These are phyloP conservation scores for Anadara kagoshimensis DNA, from an alignment of 1,140 invertebrate genomes.

Conservation along the genomic window DNA sequence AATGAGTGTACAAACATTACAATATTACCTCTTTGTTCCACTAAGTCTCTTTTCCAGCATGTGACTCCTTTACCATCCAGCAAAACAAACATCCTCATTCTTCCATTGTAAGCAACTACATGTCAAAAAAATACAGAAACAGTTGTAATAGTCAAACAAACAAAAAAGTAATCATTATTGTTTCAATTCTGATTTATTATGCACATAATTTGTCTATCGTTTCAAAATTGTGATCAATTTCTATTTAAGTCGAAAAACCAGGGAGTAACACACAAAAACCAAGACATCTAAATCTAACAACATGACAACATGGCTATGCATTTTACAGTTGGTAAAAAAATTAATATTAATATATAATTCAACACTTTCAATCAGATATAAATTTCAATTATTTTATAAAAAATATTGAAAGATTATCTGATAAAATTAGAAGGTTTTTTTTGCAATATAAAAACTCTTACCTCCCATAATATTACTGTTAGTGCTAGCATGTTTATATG, in stretches of 20 bases:
- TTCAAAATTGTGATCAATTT: neutral
- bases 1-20: too few species aligned
- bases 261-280: too few species aligned
- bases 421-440: neutral
- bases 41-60: slow-evolving; percentile 65
- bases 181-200: neutral
- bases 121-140: slow-evolving; percentile 28
- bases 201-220: neutral
- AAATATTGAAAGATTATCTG: neutral
- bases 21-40: slow-evolving; percentile 22
- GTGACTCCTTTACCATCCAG: slow-evolving; percentile 69
- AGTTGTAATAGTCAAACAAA: neutral
- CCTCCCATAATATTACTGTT: slow-evolving; percentile 70
- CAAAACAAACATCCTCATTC: slow-evolving; percentile 69
- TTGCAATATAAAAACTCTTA: slow-evolving; percentile 25
- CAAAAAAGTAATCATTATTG: neutral
- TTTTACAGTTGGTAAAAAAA: too few species aligned
- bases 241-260: neutral
- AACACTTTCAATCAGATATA: neutral
- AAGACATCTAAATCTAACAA: too few species aligned
- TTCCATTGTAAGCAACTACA: slow-evolving; percentile 67
- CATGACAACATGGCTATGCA: too few species aligned
- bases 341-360: too few species aligned
- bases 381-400: neutral
- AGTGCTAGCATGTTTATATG: slow-evolving; percentile 66